phyloP scores from a whole-genome alignment of 2,113 vertebrate species.

The Pycnonotus jocosus region DNA sequence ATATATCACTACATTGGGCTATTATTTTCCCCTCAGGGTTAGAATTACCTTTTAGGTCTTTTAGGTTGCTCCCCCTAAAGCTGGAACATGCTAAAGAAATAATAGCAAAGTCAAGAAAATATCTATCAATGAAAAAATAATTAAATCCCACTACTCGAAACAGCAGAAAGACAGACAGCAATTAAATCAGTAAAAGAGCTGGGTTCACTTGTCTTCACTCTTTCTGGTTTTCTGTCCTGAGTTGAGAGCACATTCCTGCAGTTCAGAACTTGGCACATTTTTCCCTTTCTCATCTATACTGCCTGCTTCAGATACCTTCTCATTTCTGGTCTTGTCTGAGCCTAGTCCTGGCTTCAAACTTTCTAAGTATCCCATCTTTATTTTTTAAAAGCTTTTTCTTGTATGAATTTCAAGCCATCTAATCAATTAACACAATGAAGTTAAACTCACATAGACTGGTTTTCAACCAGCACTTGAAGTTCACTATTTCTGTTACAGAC shows the following conservation, averaged over 20 bases:
- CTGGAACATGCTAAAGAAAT: neutral
- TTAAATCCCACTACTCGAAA: neutral
- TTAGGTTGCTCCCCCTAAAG: neutral
- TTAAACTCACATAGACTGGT: neutral
- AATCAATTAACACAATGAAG: neutral
- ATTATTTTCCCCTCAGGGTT: neutral
- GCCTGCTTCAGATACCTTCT: neutral
- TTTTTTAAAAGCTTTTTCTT: neutral
- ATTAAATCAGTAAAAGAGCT: neutral
- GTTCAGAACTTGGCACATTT: neutral
- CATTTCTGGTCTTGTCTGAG: neutral
- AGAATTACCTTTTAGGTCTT: neutral
- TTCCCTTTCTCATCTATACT: neutral
- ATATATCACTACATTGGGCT: neutral
- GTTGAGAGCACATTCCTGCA: neutral
- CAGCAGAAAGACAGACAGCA: neutral
- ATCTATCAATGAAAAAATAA: neutral
- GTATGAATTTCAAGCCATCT: neutral
- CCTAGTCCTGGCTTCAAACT: neutral
- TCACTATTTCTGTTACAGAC: neutral
- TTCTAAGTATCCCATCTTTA: neutral
- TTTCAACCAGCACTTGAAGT: neutral
- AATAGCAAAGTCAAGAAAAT: neutral
- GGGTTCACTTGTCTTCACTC: neutral
- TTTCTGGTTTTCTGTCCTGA: neutral